Conservation (phyloP, 64 coral and sea anemone species). For the Stylophora pistillata region DNA sequence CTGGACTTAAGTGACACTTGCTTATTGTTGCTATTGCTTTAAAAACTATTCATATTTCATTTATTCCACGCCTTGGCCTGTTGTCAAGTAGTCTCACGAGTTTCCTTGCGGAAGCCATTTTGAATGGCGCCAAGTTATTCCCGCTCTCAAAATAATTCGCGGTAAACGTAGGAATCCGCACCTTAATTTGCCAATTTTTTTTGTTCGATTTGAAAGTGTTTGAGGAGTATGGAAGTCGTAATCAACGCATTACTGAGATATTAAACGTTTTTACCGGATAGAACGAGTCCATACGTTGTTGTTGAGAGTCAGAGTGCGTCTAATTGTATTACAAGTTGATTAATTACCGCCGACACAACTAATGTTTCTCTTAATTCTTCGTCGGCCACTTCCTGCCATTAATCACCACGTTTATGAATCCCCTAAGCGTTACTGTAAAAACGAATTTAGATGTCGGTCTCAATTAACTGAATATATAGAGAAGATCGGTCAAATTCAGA, state of each 20-base stretch:
- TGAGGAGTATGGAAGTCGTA: no score
- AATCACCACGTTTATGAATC: constrained; percentile 28
- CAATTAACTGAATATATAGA: not conserved
- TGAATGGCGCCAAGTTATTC: constrained; percentile 10
- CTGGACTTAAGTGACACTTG: no score
- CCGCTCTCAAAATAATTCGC: not conserved
- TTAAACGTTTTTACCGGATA: not conserved
- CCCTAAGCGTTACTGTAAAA: constrained; percentile 9
- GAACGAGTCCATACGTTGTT: not conserved
- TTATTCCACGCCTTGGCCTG: not conserved
- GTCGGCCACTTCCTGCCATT: constrained; percentile 42
- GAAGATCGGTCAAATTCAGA: not conserved
- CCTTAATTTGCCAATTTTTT: not conserved
- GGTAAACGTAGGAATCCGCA: not conserved
- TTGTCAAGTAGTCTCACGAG: not conserved
- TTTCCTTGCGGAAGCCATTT: not conserved
- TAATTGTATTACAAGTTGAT: constrained; percentile 50
- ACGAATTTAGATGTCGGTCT: not conserved
- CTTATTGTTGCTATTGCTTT: not conserved
- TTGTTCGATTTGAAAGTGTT: not conserved
- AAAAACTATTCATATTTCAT: constrained; percentile 39
- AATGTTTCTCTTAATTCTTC: constrained; percentile 38
- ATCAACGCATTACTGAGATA: not conserved
- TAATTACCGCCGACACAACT: constrained; percentile 24
- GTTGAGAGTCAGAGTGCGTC: not conserved